Evolutionary conservation across 2,888 invertebrate species (phyloP).

Genomic region (Erannis defoliaria): DNA sequence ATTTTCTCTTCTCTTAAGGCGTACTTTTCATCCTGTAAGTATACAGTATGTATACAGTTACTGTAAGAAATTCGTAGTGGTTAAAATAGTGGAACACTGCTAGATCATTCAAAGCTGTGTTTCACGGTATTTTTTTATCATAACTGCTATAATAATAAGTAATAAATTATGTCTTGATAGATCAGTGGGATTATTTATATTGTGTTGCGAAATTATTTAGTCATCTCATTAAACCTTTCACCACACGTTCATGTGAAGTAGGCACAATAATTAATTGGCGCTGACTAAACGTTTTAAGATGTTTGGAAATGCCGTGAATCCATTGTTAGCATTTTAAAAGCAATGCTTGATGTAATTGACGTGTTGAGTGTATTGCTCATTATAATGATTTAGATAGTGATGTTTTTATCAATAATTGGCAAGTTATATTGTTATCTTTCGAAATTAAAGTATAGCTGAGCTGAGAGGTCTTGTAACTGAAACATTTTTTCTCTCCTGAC

Average conservation of each 20-base stretch:
- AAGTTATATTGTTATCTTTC: not conserved
- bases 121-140: no score
- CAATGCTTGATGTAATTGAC: not conserved
- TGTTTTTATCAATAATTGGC: not conserved
- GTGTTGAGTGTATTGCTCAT: not conserved
- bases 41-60: no score
- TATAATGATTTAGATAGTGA: not conserved
- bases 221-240: constrained; percentile 14
- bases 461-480: no score
- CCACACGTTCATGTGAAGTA: constrained; percentile 7
- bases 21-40: no score
- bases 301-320: constrained; percentile 5
- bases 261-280: constrained; percentile 12
- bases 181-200: not conserved
- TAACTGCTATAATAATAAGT: not conserved
- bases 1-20: no score
- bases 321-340: constrained; percentile 5
- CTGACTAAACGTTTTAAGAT: constrained; percentile 23
- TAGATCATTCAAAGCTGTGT: no score
- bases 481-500: no score
- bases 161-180: constrained; percentile 7
- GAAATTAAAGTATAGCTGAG: no score
- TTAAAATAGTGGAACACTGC: no score
- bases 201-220: constrained; percentile 8
- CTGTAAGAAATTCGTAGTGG: no score